Percentiles rank a stretch among this genome's conserved stretches.
These are phyloP conservation scores for Betta splendens DNA, from an alignment of 2,797 vertebrate genomes.

Conservation along the genomic window DNA sequence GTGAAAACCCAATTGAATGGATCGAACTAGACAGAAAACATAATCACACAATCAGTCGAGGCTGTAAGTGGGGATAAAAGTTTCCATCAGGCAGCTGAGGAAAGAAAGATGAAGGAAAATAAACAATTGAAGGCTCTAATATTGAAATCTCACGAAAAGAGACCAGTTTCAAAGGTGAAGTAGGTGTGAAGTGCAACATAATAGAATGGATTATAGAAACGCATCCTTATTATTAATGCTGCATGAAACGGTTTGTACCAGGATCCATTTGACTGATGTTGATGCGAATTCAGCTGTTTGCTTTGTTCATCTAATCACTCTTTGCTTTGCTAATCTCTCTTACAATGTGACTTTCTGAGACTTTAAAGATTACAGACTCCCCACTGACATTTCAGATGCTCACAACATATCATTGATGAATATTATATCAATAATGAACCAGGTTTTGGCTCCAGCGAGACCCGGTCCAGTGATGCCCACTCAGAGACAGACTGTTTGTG, in stretches of 20 bases:
- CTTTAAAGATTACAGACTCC: neutral
- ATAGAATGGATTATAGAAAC: too few species aligned
- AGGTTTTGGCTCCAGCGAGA: neutral
- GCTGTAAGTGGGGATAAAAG: too few species aligned
- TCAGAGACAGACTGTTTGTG: conserved; percentile 8
- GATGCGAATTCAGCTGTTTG: neutral
- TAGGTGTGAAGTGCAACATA: too few species aligned
- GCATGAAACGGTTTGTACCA: too few species aligned
- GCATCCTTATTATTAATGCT: too few species aligned
- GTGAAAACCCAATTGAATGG: too few species aligned
- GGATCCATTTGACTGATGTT: neutral
- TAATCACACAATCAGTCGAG: too few species aligned
- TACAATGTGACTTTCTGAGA: too few species aligned
- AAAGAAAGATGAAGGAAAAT: neutral
- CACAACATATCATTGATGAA: neutral
- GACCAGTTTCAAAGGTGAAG: too few species aligned
- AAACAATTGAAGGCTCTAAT: neutral
- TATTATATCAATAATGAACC: conserved; percentile 5
- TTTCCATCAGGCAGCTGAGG: neutral
- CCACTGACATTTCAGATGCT: conserved; percentile 5
- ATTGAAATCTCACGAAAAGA: neutral
- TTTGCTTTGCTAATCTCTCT: neutral
- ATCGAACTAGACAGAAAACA: too few species aligned
- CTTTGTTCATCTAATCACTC: neutral
- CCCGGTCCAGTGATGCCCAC: conserved; percentile 4